Conservation (phyloP, 2,113 vertebrate species). For the Dicentrarchus labrax region DNA sequence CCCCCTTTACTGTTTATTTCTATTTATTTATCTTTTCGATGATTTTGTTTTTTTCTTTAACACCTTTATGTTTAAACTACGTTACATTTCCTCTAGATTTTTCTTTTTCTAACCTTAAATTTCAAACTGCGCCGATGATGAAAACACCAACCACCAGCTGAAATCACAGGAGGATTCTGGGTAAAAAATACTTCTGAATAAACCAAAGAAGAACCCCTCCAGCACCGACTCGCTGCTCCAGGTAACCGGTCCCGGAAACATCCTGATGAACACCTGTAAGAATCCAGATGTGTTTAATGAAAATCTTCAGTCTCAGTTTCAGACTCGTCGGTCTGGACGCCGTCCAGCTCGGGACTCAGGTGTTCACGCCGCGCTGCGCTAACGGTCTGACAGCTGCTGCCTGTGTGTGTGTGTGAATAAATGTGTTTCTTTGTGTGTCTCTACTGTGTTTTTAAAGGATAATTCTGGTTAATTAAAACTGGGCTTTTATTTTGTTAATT, state of each 20-base stretch:
- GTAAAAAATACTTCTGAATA: neutral
- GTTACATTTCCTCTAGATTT: too few relatives aligned
- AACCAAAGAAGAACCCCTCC: neutral
- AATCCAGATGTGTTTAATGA: slow-evolving; percentile 26
- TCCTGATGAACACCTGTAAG: neutral
- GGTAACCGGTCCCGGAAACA: neutral
- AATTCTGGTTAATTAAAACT: neutral
- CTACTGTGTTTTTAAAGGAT: neutral
- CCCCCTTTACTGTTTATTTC: too few relatives aligned
- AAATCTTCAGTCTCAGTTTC: neutral
- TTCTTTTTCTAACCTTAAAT: too few relatives aligned
- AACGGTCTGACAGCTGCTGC: slow-evolving; percentile 34
- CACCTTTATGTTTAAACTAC: too few relatives aligned
- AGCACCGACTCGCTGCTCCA: neutral
- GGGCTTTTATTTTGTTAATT: too few relatives aligned
- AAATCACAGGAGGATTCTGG: neutral
- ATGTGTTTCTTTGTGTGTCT: neutral
- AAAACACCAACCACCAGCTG: neutral
- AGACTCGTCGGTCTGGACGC: slow-evolving; percentile 17
- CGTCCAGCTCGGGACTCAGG: slow-evolving; percentile 54
- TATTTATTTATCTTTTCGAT: too few relatives aligned
- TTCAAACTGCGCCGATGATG: too few relatives aligned
- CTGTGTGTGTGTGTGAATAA: slow-evolving; percentile 10
- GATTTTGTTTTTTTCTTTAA: too few relatives aligned
- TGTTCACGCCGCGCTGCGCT: slow-evolving; percentile 32